Evolutionary conservation across 2,797 vertebrate species (phyloP), one percentile per base, ranked within the genome.

Genomic region (Microctenopoma lineatum): DNA sequence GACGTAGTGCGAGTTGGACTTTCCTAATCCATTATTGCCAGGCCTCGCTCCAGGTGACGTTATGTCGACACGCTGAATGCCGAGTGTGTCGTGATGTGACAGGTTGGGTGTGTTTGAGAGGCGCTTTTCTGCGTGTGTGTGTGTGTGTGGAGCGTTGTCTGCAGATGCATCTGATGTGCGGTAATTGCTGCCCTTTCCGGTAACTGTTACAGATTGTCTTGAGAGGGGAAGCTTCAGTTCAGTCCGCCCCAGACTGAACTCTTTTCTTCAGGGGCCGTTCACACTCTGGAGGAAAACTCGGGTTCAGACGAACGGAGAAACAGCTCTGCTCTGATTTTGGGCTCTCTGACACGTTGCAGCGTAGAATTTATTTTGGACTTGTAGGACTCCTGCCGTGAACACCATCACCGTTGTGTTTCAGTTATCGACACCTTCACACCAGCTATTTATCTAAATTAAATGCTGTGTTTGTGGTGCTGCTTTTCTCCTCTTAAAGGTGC

Each of bases 141-240:
- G 81, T 36, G 34, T 36, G 34, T 36, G 73, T 42, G 41, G 26
- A 36, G 54, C 70, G 78, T 84, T 56, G 77, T 77, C 79, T 48
- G 8, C 80, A 39, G 75, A 86, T 70, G 79, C 79, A 58, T 83
- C 80, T 90, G 89, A 92, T 91, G 89, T 81, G 84, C 62, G 13
- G 78, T 91, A 92, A 92, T 91, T 91, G 87, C 89, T 88, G 89
- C 86, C 87, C 79, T 87, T 83, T 87, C 86, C 59, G 84, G 87
- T 88, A 83, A 86, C 84, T 79, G 80, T 88, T 87, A 79, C 59
- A 76, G 72, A 81, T 83, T 74, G 79, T 86, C 67, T 76, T 60
- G 60, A 74, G 81, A 86, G 79, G 60, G 59, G 65, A 50, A 77
- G 74, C 73, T 70, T 80, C 53, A 15, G 81, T 60, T 76, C 42